Conservation (phyloP, 1,140 invertebrate genomes). For the Muscidifurax raptorellus region DNA sequence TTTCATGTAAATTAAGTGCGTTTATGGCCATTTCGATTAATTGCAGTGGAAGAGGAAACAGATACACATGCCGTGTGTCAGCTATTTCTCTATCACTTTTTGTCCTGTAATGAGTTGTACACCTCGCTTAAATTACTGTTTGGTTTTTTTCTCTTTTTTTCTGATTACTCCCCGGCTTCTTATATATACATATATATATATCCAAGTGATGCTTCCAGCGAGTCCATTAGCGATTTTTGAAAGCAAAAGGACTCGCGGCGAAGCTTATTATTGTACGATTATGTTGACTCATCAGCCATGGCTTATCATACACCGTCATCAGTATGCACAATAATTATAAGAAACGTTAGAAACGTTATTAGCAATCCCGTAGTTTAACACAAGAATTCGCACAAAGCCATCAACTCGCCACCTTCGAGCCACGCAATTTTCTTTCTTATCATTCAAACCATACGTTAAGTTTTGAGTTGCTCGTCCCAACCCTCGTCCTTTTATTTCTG, state of each 20-base stretch:
- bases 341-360: too few species aligned
- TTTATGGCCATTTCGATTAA: slow-evolving; percentile 16
- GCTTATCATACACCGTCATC: not conserved
- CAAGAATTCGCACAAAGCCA: not conserved
- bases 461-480: slow-evolving; percentile 72
- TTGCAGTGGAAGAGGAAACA: not conserved
- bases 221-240: not conserved
- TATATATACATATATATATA: too few species aligned
- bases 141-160: slow-evolving; percentile 8
- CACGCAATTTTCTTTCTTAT: slow-evolving; percentile 40
- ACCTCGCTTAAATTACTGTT: not conserved
- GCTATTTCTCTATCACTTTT: not conserved
- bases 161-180: slow-evolving; percentile 22
- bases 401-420: not conserved
- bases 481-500: slow-evolving; percentile 70
- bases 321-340: not conserved
- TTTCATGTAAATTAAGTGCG: slow-evolving; percentile 52
- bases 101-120: not conserved
- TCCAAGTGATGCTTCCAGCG: not conserved
- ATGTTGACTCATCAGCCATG: not conserved
- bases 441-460: slow-evolving; percentile 55
- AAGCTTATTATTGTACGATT: not conserved
- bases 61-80: not conserved
- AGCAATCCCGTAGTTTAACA: not conserved
- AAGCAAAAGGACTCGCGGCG: not conserved